Evolutionary conservation across 37 sponge, comb jelly and placozoan species (phyloP).

Genomic region (Petrosia ficiformis): DNA sequence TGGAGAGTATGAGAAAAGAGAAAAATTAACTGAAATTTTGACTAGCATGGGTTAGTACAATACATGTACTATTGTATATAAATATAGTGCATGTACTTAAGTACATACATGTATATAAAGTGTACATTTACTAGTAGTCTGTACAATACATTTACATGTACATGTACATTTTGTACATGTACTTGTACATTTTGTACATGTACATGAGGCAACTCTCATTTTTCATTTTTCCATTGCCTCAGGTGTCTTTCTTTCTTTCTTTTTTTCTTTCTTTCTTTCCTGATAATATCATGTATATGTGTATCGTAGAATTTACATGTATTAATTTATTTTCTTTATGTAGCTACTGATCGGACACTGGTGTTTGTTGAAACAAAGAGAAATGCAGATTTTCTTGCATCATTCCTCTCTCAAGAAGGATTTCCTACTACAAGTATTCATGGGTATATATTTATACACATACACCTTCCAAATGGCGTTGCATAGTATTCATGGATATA

Average conservation of each 20-base stretch:
- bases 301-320: no score
- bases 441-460: slow-evolving; percentile 46
- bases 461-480: not conserved
- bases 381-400: slow-evolving; percentile 88
- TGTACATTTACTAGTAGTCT: no score
- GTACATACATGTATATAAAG: not conserved
- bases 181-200: no score
- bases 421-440: slow-evolving; percentile 95
- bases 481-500: not conserved
- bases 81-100: no score
- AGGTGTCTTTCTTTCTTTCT: no score
- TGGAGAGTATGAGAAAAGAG: slow-evolving; percentile 70
- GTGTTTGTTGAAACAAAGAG: slow-evolving; percentile 97
- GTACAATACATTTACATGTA: no score
- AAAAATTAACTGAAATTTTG: slow-evolving; percentile 81
- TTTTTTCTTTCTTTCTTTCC: no score
- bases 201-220: no score
- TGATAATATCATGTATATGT: no score
- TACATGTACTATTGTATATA: not conserved
- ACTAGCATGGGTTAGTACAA: slow-evolving; percentile 39
- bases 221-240: no score
- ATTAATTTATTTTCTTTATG: not conserved
- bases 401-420: slow-evolving; percentile 81
- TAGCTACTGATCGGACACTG: slow-evolving; percentile 66
- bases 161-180: no score